These are phyloP conservation scores for Girardinichthys multiradiatus DNA, from an alignment of 2,113 vertebrate genomes.

Conservation along the genomic window DNA sequence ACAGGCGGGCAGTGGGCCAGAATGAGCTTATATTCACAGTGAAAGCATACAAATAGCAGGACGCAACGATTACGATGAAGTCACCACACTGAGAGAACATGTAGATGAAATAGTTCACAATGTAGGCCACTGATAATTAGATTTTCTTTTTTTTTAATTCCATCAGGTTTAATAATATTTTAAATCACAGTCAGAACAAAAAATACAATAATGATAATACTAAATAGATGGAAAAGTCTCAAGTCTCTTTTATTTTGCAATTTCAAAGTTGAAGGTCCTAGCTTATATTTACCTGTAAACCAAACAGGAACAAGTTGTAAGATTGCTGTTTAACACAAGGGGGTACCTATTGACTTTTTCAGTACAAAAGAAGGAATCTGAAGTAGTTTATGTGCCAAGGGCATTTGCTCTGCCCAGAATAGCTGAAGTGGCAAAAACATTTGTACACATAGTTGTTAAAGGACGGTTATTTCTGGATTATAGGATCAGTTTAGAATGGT, in stretches of 20 bases:
- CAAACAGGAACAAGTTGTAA: background rate
- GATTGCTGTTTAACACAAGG: background rate
- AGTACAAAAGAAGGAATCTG: background rate
- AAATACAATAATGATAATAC: background rate
- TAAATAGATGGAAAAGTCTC: background rate
- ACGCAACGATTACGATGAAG: slow-evolving; percentile 54
- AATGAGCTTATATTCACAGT: slow-evolving; percentile 16
- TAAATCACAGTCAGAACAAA: background rate
- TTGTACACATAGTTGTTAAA: slow-evolving; percentile 20
- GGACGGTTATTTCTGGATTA: slow-evolving; percentile 9
- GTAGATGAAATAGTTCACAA: slow-evolving; percentile 65
- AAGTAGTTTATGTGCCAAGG: slow-evolving; percentile 15
- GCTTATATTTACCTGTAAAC: background rate
- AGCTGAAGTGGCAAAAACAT: slow-evolving; percentile 19
- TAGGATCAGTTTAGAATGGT: background rate
- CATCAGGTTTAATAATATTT: slow-evolving; percentile 24
- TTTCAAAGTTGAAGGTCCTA: background rate
- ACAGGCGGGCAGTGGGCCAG: slow-evolving; percentile 32
- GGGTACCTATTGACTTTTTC: background rate
- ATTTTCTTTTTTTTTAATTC: slow-evolving; percentile 63
- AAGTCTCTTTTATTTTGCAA: too few relatives aligned
- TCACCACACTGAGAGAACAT: slow-evolving; percentile 47
- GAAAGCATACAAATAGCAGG: background rate
- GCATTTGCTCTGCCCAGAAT: slow-evolving; percentile 39
- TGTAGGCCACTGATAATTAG: slow-evolving; percentile 75